phyloP scores from a whole-genome alignment of 2,797 vertebrate genomes.

The Hipposideros larvatus region DNA sequence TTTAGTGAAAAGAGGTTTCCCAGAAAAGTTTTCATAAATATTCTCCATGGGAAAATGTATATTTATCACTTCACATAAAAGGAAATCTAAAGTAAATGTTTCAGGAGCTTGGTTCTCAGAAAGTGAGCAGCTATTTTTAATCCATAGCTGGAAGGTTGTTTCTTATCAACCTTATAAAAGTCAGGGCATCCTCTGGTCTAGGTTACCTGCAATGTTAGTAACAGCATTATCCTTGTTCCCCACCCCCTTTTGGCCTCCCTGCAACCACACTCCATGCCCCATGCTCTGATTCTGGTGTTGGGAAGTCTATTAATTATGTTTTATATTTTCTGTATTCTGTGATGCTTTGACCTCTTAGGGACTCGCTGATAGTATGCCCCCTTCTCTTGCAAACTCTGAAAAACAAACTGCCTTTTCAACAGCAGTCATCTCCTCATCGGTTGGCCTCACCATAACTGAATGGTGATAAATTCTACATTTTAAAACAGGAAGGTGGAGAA shows the following conservation, averaged over 20 bases:
- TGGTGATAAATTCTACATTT: not conserved
- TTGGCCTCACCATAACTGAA: not conserved
- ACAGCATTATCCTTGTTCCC: not conserved
- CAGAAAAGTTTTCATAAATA: slow-evolving; percentile 85
- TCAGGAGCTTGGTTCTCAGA: slow-evolving; percentile 75
- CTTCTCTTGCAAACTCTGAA: not conserved
- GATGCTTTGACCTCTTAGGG: not conserved
- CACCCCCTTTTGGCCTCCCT: not conserved
- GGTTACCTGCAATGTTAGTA: not conserved
- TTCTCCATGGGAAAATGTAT: slow-evolving; percentile 75
- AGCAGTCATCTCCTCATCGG: not conserved
- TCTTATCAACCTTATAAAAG: not conserved
- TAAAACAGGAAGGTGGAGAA: not conserved
- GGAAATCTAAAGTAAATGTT: slow-evolving; percentile 73
- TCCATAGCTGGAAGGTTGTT: slow-evolving; percentile 52
- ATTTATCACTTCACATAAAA: slow-evolving; percentile 77
- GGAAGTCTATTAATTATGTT: not conserved
- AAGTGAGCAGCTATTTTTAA: slow-evolving; percentile 72
- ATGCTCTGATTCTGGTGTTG: not conserved
- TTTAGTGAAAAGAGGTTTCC: slow-evolving; percentile 83
- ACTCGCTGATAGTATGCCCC: not conserved
- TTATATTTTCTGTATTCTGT: not conserved
- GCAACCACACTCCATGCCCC: not conserved
- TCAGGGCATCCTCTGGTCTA: not conserved
- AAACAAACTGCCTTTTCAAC: not conserved